phyloP scores from a whole-genome alignment of 1,140 invertebrate genomes.

The Pinna nobilis region DNA sequence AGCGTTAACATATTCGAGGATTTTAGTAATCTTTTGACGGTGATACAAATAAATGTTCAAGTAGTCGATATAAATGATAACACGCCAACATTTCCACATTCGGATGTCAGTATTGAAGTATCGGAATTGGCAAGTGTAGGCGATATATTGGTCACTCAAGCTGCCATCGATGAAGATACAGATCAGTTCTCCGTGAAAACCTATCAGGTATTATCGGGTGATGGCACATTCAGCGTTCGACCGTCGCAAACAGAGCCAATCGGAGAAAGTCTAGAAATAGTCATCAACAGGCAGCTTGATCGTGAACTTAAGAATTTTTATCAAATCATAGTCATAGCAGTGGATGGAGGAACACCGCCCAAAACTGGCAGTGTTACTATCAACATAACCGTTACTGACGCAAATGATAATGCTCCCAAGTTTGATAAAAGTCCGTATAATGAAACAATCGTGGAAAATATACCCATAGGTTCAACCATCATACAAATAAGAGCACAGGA shows the following conservation, averaged over 20 bases:
- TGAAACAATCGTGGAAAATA: slow-evolving; percentile 89
- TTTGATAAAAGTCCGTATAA: slow-evolving; percentile 81
- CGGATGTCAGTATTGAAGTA: slow-evolving; percentile 35
- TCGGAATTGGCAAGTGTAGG: slow-evolving; percentile 73
- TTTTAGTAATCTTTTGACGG: slow-evolving; percentile 42
- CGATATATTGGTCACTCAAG: slow-evolving; percentile 81
- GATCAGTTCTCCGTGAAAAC: slow-evolving; percentile 71
- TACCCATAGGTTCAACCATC: slow-evolving; percentile 81
- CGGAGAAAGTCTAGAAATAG: slow-evolving; percentile 39
- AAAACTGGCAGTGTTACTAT: slow-evolving; percentile 90
- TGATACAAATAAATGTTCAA: slow-evolving; percentile 41
- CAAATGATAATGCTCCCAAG: slow-evolving; percentile 95
- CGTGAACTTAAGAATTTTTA: slow-evolving; percentile 87
- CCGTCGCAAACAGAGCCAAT: slow-evolving; percentile 9
- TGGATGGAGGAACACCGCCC: slow-evolving; percentile 88
- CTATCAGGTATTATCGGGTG: slow-evolving; percentile 45
- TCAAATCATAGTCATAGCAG: slow-evolving; percentile 89
- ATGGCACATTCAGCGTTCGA: slow-evolving; percentile 39
- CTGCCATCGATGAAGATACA: slow-evolving; percentile 53
- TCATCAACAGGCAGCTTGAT: slow-evolving; percentile 81
- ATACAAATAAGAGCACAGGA: slow-evolving; percentile 89
- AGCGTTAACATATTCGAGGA: slow-evolving; percentile 39
- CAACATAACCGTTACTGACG: slow-evolving; percentile 90
- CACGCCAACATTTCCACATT: slow-evolving; percentile 83
- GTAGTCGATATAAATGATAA: slow-evolving; percentile 92